These are phyloP conservation scores for Pachyseris speciosa DNA, from an alignment of 64 coral and sea anemone genomes.

Conservation along the genomic window DNA sequence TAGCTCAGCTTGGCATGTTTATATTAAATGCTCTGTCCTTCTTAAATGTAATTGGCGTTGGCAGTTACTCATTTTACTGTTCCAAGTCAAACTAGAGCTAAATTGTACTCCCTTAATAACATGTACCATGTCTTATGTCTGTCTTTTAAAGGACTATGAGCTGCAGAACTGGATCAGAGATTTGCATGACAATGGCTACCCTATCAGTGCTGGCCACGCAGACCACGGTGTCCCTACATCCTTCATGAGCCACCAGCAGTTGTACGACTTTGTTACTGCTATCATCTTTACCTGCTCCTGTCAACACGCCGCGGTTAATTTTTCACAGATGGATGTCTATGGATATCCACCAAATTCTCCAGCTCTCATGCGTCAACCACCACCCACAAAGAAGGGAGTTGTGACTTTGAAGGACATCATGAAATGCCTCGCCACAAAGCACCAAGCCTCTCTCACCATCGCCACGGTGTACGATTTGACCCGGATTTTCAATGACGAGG, in stretches of 20 bases:
- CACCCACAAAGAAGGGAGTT: conserved; percentile 79
- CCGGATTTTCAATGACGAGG: conserved; percentile 77
- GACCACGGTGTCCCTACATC: conserved; percentile 73
- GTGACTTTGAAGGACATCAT: conserved; percentile 59
- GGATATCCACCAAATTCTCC: conserved; percentile 86
- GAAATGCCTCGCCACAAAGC: conserved; percentile 73
- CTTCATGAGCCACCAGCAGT: conserved; percentile 46
- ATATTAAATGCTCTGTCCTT: too few relatives aligned
- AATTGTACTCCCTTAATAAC: too few relatives aligned
- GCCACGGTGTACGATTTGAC: conserved; percentile 79
- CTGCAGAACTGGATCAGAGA: conserved; percentile 85
- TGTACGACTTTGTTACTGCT: conserved; percentile 50
- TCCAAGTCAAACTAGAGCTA: too few relatives aligned
- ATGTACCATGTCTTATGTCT: too few relatives aligned
- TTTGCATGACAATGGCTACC: conserved; percentile 78
- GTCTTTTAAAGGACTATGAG: conserved; percentile 44
- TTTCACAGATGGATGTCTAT: conserved; percentile 79
- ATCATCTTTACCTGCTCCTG: conserved; percentile 86
- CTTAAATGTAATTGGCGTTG: too few relatives aligned
- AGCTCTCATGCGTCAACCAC: conserved; percentile 75
- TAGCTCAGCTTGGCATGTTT: too few relatives aligned
- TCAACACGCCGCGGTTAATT: conserved; percentile 90
- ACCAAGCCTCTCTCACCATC: conserved; percentile 67
- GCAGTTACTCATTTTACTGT: too few relatives aligned
- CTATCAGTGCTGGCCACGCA: conserved; percentile 32